Conservation (phyloP, 2,888 invertebrate genomes). For the Toxonevra muliebris region DNA sequence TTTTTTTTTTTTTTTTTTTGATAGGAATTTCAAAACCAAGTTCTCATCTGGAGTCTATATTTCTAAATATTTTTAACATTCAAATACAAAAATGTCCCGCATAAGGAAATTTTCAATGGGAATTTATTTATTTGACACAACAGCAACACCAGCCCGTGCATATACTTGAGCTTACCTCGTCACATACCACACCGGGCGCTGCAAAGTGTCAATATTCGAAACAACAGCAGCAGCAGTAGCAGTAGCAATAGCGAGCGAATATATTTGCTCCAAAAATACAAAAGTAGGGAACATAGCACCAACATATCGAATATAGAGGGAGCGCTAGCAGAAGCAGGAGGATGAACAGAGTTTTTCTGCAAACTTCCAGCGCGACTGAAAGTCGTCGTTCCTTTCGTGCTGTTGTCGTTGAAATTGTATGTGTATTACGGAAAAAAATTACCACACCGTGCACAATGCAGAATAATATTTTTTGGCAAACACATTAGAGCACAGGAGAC, state of each 20-base stretch:
- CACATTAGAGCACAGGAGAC: constrained; percentile 44
- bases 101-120: no score
- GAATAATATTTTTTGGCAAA: constrained; percentile 42
- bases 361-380: constrained; percentile 18
- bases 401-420: no score
- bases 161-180: background rate
- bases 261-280: background rate
- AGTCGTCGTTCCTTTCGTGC: background rate
- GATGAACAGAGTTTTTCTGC: constrained; percentile 11
- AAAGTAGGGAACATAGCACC: constrained; percentile 23
- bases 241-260: background rate
- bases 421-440: constrained; percentile 27
- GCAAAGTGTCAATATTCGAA: constrained; percentile 30
- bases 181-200: constrained; percentile 21
- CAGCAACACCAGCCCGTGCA: no score
- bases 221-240: constrained; percentile 16
- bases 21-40: no score
- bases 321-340: background rate
- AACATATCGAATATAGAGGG: constrained; percentile 5
- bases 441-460: background rate
- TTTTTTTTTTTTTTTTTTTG: no score
- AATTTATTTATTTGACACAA: no score
- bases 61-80: no score
- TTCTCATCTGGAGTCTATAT: no score
- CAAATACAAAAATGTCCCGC: no score